Evolutionary conservation across 2,113 vertebrate genomes (phyloP), one percentile per base, ranked within the genome.

Genomic region (Vidua macroura): DNA sequence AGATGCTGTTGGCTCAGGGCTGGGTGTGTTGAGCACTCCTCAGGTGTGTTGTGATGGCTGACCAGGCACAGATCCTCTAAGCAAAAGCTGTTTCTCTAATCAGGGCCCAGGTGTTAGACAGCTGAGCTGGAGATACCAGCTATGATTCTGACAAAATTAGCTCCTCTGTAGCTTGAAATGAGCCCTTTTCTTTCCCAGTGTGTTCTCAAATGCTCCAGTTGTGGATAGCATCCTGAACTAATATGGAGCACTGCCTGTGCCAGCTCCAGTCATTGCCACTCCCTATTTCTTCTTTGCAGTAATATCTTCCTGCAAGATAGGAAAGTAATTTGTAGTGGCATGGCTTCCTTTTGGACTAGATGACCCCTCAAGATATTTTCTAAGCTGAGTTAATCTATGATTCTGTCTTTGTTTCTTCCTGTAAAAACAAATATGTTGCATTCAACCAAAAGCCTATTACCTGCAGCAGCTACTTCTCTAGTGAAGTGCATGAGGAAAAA

Each of bases 11-110:
- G 74, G 55, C 15, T 11, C 43, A 62, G 41, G 14, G 39, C 37
- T 43, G 3, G 7, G 25, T 0, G 7, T 21, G 52, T 17, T 60
- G 39, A n/a, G 41, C 28, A 2, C 2, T 0, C 21, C 37, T 43
- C 23, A 72, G 35, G 39, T 25, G 25, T 55, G 44, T 4, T 73
- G 17, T 9, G 8, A 7, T 39, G n/a, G 12, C 22, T 46, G 51
- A 35, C 22, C 23, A 5, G 41, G 58, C 56, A 31, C 30, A 19
- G 67, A 68, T 60, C 39, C 43, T 35, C 76, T 19, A 21, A 31
- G 30, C 10, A 55, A 78, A 82, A 90, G 33, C 51, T 10, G 8
- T 90, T 83, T 76, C 30, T 85, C 63, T 77, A 35, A 31, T 39
- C 60, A 44, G 17, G 24, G 10, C 28, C 35, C 28, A 66, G 51